Base-by-base conservation (phyloP, 2,113 vertebrate species). In the Oceanodroma tethys region DNA sequence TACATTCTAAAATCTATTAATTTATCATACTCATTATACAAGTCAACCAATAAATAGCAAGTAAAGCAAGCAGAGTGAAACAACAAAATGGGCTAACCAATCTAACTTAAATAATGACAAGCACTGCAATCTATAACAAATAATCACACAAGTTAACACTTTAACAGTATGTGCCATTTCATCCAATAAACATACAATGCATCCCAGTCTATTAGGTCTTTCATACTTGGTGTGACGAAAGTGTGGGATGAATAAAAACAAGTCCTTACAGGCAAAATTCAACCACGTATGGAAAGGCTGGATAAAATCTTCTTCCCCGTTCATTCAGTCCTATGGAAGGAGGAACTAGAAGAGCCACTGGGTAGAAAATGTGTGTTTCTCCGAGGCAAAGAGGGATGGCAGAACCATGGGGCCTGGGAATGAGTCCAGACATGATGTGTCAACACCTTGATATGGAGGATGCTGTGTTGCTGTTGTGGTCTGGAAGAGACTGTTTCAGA, bases 51-150 rank as follows among this genome's bases (percentile, higher is more conserved):
- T 95, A 98, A 97, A 95, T 63, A 90, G 86, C 86, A 91, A 97
- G 94, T 95, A 97, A 97, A 97, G 85, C 96, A 97, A 97, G 94
- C 72, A 96, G 91, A 94, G 88, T 84, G 92, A 97, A 97, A 97
- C 86, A 97, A 90, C 89, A 95, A 97, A 97, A 96, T 70, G 95
- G 96, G 95, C 97, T 97, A 97, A 97, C 91, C 55, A 93, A 87
- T 96, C 81, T 95, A 86, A 97, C 97, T 96, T 95, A 97, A 98
- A 97, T 97, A 98, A 98, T 89, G 97, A 91, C 83, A 92, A 88
- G 83, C 89, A 40, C 29, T 72, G 92, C 83, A 86, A 95, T 87
- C 92, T 92, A 68, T 22, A 89, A 93, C 75, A 87, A 93, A 97
- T 80, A 93, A 76, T 76, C 88, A 86, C 7, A 13, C 58, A 81